These are phyloP conservation scores for Dinocampus coccinellae DNA, from an alignment of 2,888 invertebrate species.

Conservation along the genomic window DNA sequence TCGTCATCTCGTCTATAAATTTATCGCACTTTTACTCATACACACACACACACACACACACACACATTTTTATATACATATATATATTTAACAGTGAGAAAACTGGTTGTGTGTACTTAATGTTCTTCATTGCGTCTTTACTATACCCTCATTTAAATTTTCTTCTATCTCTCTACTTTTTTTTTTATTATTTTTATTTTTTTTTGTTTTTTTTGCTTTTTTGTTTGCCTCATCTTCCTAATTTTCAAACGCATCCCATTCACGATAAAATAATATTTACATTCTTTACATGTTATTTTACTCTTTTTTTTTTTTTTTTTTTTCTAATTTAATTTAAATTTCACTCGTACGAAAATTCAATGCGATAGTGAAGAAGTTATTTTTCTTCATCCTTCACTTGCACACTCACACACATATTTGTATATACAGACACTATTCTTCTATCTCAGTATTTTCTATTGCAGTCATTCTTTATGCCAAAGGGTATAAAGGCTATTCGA, in stretches of 20 bases:
- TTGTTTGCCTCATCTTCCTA: neutral
- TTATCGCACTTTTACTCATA: constrained; percentile 9
- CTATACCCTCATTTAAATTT: constrained; percentile 27
- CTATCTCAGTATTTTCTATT: neutral
- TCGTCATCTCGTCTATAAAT: constrained; percentile 39
- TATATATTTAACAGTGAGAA: neutral
- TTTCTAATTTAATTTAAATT: too few species aligned
- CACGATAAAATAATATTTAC: too few species aligned
- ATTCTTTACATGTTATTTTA: too few species aligned
- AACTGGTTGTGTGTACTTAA: neutral
- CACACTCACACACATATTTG: too few species aligned
- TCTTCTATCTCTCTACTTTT: constrained; percentile 32
- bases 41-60: too few species aligned
- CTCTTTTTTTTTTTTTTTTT: too few species aligned
- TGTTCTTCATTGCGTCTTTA: neutral
- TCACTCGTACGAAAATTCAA: too few species aligned
- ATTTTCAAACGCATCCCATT: too few species aligned
- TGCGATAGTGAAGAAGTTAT: too few species aligned
- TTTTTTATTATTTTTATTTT: constrained; percentile 25
- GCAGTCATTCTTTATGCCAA: neutral
- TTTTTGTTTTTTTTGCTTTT: too few species aligned
- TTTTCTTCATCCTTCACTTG: too few species aligned
- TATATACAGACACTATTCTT: neutral
- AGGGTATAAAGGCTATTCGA: constrained; percentile 50
- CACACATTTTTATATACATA: too few species aligned